Evolutionary conservation across 35 echinoderm and acorn worm genomes (phyloP), one percentile per base, ranked within the genome.

Genomic region (Apostichopus californicus): DNA sequence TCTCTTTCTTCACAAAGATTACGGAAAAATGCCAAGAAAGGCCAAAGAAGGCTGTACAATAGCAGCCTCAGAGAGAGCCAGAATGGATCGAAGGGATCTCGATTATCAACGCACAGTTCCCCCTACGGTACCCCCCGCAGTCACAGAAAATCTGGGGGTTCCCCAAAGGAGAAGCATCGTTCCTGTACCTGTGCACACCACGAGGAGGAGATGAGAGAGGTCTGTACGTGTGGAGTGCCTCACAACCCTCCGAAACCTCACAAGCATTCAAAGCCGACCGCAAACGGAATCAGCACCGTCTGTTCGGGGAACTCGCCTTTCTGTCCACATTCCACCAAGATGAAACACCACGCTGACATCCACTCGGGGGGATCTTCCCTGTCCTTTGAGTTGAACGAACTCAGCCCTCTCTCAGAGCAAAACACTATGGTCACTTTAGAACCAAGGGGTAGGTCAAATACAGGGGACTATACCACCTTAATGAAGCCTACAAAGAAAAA

Each of bases 241-340:
- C 91, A 84, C 61, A 83, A 92, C 80, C 83, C 93, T 22, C 90
- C 93, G 0, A 66, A 78, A 20, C 53, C 83, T 9, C n/a, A n/a
- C 1, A 72, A 90, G 10, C 57, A 70, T 17, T 55, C 75, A 9
- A 91, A 91, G 11, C 79, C 78, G 21, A 54, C 53, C 53, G n/a
- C 79, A 1, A 87, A 87, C 58, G 52, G 92, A 34, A 65, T 87
- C 77, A 18, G 77, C 63, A 55, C 92, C 0, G 92, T 93, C 11
- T 95, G 94, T 55, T 93, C 94, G 2, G 94, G 94, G 6, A 95
- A 90, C 21, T 95, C 94, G 17, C 94, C 94, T 6, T 95, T 93
- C 70, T 95, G 94, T 57, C 94, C 94, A 15, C 94, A 95, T 93
- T 93, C 92, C 87, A 95, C 5, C 25, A 88, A 93, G 78, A 93